phyloP scores from a whole-genome alignment of 2,888 invertebrate species.

The Habrosyne pyritoides region DNA sequence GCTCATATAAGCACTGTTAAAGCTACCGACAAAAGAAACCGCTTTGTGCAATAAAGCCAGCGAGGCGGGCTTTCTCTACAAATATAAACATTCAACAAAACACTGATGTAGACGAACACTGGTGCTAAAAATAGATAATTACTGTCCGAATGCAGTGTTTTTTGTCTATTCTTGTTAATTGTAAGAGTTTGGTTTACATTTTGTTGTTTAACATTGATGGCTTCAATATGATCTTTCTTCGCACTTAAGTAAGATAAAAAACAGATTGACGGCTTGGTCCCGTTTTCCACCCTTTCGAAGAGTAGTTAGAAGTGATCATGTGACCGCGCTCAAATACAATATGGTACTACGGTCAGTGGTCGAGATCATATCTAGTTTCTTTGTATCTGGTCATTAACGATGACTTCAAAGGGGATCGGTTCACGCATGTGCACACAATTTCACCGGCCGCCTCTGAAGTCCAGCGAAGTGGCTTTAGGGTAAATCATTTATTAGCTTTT shows the following conservation, averaged over 20 bases:
- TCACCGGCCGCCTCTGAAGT: slow-evolving; percentile 41
- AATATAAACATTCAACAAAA: slow-evolving; percentile 25
- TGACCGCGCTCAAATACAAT: background rate
- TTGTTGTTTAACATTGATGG: too few species aligned
- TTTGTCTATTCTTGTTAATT: too few species aligned
- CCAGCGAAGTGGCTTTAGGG: slow-evolving; percentile 38
- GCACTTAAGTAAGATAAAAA: too few species aligned
- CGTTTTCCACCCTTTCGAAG: too few species aligned
- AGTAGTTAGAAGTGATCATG: background rate
- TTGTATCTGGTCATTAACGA: slow-evolving; percentile 15
- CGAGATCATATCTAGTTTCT: background rate
- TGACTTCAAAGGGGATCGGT: slow-evolving; percentile 56
- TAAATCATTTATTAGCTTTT: slow-evolving; percentile 31
- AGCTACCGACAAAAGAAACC: slow-evolving; percentile 34
- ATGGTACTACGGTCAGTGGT: background rate
- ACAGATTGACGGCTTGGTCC: too few species aligned
- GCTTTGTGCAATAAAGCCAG: slow-evolving; percentile 21
- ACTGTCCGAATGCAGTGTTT: too few species aligned
- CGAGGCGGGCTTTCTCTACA: slow-evolving; percentile 32
- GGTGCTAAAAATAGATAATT: too few species aligned
- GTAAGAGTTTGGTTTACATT: too few species aligned
- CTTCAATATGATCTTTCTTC: too few species aligned
- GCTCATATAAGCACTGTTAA: slow-evolving; percentile 30
- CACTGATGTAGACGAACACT: background rate
- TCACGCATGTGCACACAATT: slow-evolving; percentile 66